A percentile compares a stretch with the other conserved stretches of the same genome.
Conservation (phyloP, 2,797 vertebrate genomes). For the Trachops cirrhosus region DNA sequence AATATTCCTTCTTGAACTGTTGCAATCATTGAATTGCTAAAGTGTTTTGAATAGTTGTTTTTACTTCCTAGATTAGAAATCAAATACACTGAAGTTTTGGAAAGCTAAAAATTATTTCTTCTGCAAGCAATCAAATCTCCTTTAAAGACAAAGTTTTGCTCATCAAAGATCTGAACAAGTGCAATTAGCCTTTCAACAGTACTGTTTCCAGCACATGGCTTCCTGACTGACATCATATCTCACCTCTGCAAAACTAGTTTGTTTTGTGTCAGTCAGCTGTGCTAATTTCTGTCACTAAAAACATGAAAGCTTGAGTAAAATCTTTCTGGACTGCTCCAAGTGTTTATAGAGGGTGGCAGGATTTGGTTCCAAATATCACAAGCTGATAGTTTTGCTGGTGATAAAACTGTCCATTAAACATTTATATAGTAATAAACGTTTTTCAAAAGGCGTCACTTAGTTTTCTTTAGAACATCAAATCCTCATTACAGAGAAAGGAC, state of each 20-base stretch:
- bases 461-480: neutral
- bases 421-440: neutral
- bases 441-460: neutral
- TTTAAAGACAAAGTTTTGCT: conserved; percentile 28
- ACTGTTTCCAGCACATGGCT: neutral
- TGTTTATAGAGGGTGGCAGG: neutral
- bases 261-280: neutral
- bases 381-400: conserved; percentile 14
- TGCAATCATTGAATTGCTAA: neutral
- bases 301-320: neutral
- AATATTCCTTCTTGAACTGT: conserved; percentile 3
- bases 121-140: neutral
- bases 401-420: conserved; percentile 41
- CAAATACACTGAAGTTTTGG: conserved; percentile 9
- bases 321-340: neutral
- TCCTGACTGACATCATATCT: neutral
- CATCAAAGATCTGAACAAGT: conserved; percentile 2
- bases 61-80: conserved; percentile 29
- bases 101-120: conserved; percentile 14
- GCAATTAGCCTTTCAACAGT: neutral
- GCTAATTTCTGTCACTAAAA: neutral
- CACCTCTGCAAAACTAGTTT: neutral
- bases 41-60: neutral
- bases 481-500: neutral
- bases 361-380: conserved; percentile 39